Base-by-base conservation (phyloP, 2,113 vertebrate genomes). In the Gnathonemus longibarbis region DNA sequence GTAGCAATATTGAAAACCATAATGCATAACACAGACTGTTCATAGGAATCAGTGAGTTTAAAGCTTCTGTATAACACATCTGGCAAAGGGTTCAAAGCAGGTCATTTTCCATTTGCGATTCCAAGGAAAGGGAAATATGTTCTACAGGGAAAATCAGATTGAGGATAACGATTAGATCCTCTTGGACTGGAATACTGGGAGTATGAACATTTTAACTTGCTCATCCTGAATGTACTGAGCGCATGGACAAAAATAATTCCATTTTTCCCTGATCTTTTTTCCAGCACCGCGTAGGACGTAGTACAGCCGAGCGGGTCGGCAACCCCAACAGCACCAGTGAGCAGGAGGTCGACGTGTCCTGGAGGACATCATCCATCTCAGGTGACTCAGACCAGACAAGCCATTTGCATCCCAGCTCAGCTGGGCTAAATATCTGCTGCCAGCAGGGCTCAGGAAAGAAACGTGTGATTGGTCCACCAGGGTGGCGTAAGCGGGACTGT, bases 111-210 rank as follows among this genome's bases (percentile, higher is more conserved):
- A 49, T 77, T 56, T 49, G 53, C 1, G 31, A n/a, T 86, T n/a
- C 58, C 77, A 58, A 52, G 48, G 17, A 52, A 27, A 21, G 19
- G 21, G 24, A 27, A 66, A 11, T 42, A 11, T 15, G 15, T 56
- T 88, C 52, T 49, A 83, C 19, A 62, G 53, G 83, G 84, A 42
- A 39, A 70, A 19, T 31, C 8, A 11, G 48, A 50, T 6, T 48
- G 66, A 84, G 45, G 17, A 89, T 49, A 74, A 89, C 35, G 84
- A 50, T 89, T 88, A 70, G 85, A 62, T 58, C 39, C 48, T 56
- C 35, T 56, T 89, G 83, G 88, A 85, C 84, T 89, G 88, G 84
- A 89, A 89, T 89, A 58, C 77, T 58, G 62, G 39, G 77, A 42
- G 84, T 87, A 6, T 77, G 13, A 83, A 58, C 7, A 15, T 53